Conservation (phyloP, 1,140 invertebrate species). For the Neodiprion virginianus region DNA sequence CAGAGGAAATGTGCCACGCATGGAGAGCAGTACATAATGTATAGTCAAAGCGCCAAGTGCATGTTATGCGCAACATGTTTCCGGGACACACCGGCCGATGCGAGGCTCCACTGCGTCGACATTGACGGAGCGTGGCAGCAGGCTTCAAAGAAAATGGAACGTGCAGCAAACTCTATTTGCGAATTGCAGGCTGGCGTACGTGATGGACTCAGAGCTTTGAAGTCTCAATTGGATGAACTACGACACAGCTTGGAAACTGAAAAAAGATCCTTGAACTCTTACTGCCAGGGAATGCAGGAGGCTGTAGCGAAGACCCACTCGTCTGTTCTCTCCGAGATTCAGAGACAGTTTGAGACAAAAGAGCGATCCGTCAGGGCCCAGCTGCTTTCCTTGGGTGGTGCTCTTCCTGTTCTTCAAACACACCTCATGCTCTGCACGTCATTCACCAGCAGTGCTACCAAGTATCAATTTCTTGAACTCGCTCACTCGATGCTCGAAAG, state of each 20-base stretch:
- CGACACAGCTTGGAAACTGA: conserved; percentile 71
- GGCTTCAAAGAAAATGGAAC: conserved; percentile 71
- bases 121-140: conserved; percentile 77
- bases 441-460: conserved; percentile 72
- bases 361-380: conserved; percentile 70
- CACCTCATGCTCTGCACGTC: conserved; percentile 73
- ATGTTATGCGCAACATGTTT: conserved; percentile 78
- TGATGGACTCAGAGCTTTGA: conserved; percentile 70
- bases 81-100: conserved; percentile 70
- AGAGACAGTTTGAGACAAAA: conserved; percentile 73
- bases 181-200: conserved; percentile 70
- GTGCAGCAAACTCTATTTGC: conserved; percentile 63
- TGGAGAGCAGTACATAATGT: conserved; percentile 77
- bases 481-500: conserved; percentile 73
- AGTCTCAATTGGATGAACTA: conserved; percentile 71
- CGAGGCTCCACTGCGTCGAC: conserved; percentile 72
- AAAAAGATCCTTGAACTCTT: conserved; percentile 70
- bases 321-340: conserved; percentile 69
- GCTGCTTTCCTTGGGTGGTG: conserved; percentile 64
- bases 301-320: conserved; percentile 71
- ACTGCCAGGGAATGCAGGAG: conserved; percentile 73
- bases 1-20: conserved; percentile 72
- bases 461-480: conserved; percentile 76
- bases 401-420: conserved; percentile 71
- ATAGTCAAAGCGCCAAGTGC: conserved; percentile 69